Percentiles rank a stretch among this genome's conserved stretches.
Evolutionary conservation across 1,140 invertebrate species (phyloP).

Genomic region (Anagrus nilaparvatae): DNA sequence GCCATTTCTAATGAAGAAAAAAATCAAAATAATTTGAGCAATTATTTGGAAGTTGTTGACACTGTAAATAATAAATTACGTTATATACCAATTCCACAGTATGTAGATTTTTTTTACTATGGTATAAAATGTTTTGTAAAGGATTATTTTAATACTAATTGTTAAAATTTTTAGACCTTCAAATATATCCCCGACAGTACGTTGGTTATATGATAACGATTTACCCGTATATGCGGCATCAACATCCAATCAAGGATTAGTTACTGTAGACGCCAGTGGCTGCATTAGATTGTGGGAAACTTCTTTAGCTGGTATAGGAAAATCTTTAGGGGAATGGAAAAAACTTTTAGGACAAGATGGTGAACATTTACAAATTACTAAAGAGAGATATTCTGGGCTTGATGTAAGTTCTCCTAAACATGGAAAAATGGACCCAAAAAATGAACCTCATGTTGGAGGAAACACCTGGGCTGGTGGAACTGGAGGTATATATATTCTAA

Average conservation of each 20-base stretch:
- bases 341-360: slow-evolving; percentile 37
- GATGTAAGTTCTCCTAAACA: slow-evolving; percentile 77
- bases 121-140: background rate
- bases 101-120: slow-evolving; percentile 18
- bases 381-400: slow-evolving; percentile 58
- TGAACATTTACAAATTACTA: slow-evolving; percentile 60
- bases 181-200: slow-evolving; percentile 22
- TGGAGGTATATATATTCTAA: slow-evolving; percentile 47
- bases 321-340: slow-evolving; percentile 35
- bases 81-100: slow-evolving; percentile 51
- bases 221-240: slow-evolving; percentile 25
- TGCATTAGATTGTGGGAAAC: slow-evolving; percentile 53
- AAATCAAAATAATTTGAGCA: slow-evolving; percentile 20
- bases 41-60: slow-evolving; percentile 51
- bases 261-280: slow-evolving; percentile 51
- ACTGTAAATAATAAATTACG: slow-evolving; percentile 41
- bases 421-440: slow-evolving; percentile 82
- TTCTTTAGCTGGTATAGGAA: slow-evolving; percentile 37
- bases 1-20: slow-evolving; percentile 21
- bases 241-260: slow-evolving; percentile 36
- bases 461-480: slow-evolving; percentile 95
- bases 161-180: slow-evolving; percentile 17
- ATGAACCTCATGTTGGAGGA: slow-evolving; percentile 87
- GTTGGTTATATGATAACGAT: slow-evolving; percentile 39
- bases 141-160: background rate